Conservation (phyloP, 2,888 invertebrate species). For the Bembecia ichneumoniformis region DNA sequence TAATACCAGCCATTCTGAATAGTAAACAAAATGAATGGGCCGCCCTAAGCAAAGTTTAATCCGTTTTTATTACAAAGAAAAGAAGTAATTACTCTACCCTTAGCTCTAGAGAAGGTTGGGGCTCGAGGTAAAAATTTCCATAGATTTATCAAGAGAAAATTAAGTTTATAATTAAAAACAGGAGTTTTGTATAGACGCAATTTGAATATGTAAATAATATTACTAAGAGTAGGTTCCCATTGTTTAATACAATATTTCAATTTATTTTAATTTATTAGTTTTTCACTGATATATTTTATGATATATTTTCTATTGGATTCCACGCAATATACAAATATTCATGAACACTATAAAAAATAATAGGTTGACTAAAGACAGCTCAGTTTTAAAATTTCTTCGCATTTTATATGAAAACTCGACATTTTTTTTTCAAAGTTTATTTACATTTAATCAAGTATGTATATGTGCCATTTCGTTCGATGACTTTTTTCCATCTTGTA, state of each 20-base stretch:
- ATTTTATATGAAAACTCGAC: too few species aligned
- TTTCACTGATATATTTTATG: not conserved
- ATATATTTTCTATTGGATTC: not conserved
- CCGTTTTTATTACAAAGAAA: constrained; percentile 73
- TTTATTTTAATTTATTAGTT: not conserved
- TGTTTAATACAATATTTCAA: not conserved
- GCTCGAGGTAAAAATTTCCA: constrained; percentile 70
- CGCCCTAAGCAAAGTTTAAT: constrained; percentile 72
- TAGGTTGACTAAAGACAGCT: too few species aligned
- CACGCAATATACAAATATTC: too few species aligned
- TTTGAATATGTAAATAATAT: constrained; percentile 65
- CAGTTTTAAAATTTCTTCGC: too few species aligned
- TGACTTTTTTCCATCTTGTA: too few species aligned
- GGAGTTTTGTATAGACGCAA: constrained; percentile 68
- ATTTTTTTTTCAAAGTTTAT: too few species aligned
- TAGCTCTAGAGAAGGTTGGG: constrained; percentile 65
- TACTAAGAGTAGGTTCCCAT: not conserved
- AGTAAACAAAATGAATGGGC: constrained; percentile 70
- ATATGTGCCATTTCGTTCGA: too few species aligned
- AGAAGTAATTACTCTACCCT: constrained; percentile 72
- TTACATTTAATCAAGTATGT: too few species aligned
- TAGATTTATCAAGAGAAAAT: constrained; percentile 73
- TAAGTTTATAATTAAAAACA: constrained; percentile 73
- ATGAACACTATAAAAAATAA: not conserved
- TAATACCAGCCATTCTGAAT: constrained; percentile 62